These are phyloP conservation scores for Ctenodactylus gundi DNA, from an alignment of 2,113 vertebrate species.

Conservation along the genomic window DNA sequence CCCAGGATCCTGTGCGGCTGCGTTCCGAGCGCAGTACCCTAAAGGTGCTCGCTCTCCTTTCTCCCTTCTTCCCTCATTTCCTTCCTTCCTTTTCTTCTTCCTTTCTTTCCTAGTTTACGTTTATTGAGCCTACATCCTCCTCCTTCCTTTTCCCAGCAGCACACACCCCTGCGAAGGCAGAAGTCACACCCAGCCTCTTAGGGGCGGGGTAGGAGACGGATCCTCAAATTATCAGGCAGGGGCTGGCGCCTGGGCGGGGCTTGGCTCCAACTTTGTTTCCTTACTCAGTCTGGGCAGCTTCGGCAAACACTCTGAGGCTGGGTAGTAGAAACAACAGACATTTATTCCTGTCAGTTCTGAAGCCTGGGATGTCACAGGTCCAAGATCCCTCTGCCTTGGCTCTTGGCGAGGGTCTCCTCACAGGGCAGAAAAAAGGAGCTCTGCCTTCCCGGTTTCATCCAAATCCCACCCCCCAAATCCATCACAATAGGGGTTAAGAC, in stretches of 20 bases:
- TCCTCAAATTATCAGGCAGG: not conserved
- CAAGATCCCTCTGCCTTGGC: not conserved
- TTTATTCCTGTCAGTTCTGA: not conserved
- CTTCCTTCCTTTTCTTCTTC: not conserved
- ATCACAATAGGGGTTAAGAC: not conserved
- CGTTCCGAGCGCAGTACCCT: not conserved
- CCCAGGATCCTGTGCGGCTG: rapidly evolving
- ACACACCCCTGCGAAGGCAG: not conserved
- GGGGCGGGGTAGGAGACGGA: not conserved
- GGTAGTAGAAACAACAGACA: not conserved
- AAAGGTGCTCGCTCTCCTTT: rapidly evolving
- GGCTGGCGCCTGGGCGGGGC: not conserved
- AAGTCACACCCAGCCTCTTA: not conserved
- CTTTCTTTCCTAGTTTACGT: too few species aligned
- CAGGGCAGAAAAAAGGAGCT: not conserved
- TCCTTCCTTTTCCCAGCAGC: not conserved
- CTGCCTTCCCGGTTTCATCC: not conserved
- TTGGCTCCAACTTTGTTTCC: not conserved
- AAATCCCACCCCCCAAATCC: not conserved
- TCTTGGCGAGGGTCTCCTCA: not conserved
- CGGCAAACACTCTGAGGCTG: not conserved
- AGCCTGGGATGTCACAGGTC: not conserved
- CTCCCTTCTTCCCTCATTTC: too few species aligned
- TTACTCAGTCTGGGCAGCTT: not conserved
- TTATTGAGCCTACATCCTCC: not conserved